Evolutionary conservation across 2,888 invertebrate species (phyloP).

Genomic region (Pristionchus fissidentatus): DNA sequence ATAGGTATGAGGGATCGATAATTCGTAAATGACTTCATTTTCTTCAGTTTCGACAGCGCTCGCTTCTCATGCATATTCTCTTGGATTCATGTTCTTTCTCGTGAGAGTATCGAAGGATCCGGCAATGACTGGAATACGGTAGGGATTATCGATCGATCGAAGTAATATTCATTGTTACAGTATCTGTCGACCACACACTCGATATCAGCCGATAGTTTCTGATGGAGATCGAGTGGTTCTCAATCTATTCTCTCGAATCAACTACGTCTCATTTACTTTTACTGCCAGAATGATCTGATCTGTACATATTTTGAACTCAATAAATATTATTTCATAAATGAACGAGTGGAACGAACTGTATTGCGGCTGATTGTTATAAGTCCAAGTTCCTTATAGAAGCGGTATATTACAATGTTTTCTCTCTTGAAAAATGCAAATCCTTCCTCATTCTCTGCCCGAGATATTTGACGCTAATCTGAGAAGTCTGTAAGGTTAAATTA

Average conservation of each 20-base stretch:
- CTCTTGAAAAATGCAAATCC: too few relatives aligned
- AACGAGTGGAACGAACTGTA: too few relatives aligned
- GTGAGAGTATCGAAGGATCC: not conserved
- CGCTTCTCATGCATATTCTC: not conserved
- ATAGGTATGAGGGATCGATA: not conserved
- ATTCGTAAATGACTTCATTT: not conserved
- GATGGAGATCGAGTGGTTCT: constrained; percentile 37
- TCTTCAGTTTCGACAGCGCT: constrained; percentile 18
- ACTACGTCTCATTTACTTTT: constrained; percentile 42
- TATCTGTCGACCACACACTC: constrained; percentile 40
- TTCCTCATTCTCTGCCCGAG: too few relatives aligned
- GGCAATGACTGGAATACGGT: constrained; percentile 43
- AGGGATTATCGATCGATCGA: not conserved
- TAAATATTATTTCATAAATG: too few relatives aligned
- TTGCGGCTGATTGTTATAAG: too few relatives aligned
- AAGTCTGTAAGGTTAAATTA: too few relatives aligned
- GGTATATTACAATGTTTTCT: too few relatives aligned
- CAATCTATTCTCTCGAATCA: constrained; percentile 31
- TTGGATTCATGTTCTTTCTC: constrained; percentile 8
- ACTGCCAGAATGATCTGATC: constrained; percentile 32
- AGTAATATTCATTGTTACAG: constrained; percentile 8
- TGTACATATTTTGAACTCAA: constrained; percentile 24
- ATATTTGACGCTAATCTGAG: too few relatives aligned
- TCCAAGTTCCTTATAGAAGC: too few relatives aligned
- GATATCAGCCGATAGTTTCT: not conserved